Evolutionary conservation across 2,888 invertebrate species (phyloP), one percentile per base, ranked within the genome.

Genomic region (Tetheella fluctuosa): DNA sequence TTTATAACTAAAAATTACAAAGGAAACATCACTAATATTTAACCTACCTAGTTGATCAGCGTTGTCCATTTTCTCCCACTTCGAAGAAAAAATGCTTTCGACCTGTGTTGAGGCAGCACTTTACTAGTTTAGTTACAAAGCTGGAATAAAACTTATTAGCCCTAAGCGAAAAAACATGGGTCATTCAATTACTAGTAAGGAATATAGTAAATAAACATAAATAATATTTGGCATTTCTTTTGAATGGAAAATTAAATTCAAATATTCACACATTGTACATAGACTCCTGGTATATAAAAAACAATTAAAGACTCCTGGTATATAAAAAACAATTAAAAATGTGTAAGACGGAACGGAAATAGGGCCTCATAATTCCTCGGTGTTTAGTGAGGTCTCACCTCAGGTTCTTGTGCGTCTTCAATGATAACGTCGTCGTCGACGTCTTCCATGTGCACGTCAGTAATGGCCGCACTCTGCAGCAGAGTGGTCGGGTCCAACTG

Each of bases 21-120:
- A 65, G n/a, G 6, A 57, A 65, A 61, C 65, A 61, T 66, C 64
- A 79, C 73, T 68, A 69, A 78, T 73, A n/a, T n/a, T n/a, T n/a
- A 90, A 95, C 97, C 95, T 95, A 98, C 98, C 97, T 89, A 98
- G 94, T 94, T 96, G 96, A 77, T 95, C 95, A 65, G 96, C 96
- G 89, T 95, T 95, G 93, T 98, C 98, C 94, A 96, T 94, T 91
- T 94, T 94, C 94, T 98, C 98, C 98, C 98, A 98, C 93, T 97
- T 97, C 81, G 93, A 93, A 56, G 93, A 86, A 90, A 93, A 93
- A 83, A 85, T 82, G 85, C 77, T 89, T 86, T 91, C 89, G 79
- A 93, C 93, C 93, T 93, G 93, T 85, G 82, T 77, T 77, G 80
- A 82, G 80, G 85, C 84, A 86, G 85, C 86, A 86, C 77, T 88